These are phyloP conservation scores for Colaptes auratus DNA, from an alignment of 2,113 vertebrate species.

Conservation along the genomic window DNA sequence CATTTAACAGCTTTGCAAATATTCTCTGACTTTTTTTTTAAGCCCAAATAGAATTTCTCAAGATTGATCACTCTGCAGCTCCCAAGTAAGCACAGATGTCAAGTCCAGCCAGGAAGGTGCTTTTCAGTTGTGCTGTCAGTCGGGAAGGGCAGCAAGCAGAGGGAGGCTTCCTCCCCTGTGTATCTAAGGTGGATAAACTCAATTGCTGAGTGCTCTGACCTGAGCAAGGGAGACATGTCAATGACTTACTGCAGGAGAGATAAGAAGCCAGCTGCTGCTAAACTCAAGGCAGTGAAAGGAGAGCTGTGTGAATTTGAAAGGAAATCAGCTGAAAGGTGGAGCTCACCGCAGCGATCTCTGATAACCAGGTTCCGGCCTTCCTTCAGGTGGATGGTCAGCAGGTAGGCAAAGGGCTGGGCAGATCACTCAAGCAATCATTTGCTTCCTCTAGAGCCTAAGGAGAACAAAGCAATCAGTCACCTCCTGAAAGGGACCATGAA, in stretches of 20 bases:
- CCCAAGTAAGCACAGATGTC: not conserved
- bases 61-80: not conserved
- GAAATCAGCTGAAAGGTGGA: not conserved
- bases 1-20: not conserved
- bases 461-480: not conserved
- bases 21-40: not conserved
- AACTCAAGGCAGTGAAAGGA: not conserved
- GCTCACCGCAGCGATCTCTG: conserved; percentile 89
- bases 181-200: not conserved
- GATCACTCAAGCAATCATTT: conserved; percentile 51
- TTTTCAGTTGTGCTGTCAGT: not conserved
- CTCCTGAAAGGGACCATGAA: not conserved
- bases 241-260: not conserved
- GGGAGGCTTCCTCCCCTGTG: not conserved
- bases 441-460: conserved; percentile 68
- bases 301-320: not conserved
- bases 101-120: not conserved
- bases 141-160: not conserved
- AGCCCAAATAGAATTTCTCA: not conserved
- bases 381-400: conserved; percentile 89
- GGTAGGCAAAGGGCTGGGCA: conserved; percentile 81
- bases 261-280: not conserved
- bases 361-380: conserved; percentile 89
- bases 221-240: not conserved
- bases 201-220: not conserved